These are phyloP conservation scores for Limnephilus lunatus DNA, from an alignment of 2,888 invertebrate species.

Conservation along the genomic window DNA sequence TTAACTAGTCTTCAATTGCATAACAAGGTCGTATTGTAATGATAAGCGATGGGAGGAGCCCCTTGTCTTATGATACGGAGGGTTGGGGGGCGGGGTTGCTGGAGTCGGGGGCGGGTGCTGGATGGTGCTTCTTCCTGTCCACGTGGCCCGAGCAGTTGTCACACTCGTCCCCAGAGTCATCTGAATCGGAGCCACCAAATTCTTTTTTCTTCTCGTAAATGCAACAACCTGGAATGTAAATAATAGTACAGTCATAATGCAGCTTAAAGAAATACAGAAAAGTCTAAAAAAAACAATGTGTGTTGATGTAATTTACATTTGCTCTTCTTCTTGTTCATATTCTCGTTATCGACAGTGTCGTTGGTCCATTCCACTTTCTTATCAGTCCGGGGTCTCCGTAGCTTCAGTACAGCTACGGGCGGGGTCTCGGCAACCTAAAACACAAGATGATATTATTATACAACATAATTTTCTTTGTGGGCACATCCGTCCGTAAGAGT, in stretches of 20 bases:
- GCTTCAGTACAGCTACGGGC: constrained; percentile 80
- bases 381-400: constrained; percentile 82
- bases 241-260: not conserved
- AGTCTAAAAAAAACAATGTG: not conserved
- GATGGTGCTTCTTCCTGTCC: constrained; percentile 76
- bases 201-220: constrained; percentile 93
- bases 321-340: constrained; percentile 96
- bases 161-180: constrained; percentile 89
- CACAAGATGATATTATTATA: constrained; percentile 16
- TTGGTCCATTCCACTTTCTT: constrained; percentile 94
- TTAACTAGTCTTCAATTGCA: constrained; percentile 38
- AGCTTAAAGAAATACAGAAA: not conserved
- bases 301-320: constrained; percentile 84
- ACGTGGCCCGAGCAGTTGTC: constrained; percentile 92
- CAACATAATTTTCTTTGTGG: not conserved
- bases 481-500: no score
- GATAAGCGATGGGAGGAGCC: not conserved
- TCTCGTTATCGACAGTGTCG: constrained; percentile 95
- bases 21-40: not conserved
- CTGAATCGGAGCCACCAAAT: constrained; percentile 93
- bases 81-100: constrained; percentile 30
- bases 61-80: constrained; percentile 43
- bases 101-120: constrained; percentile 44
- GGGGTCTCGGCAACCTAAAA: constrained; percentile 71
- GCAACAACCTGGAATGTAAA: constrained; percentile 86